Evolutionary conservation across 23 tunicate genomes (phyloP).

Genomic region (Botrylloides violaceus): DNA sequence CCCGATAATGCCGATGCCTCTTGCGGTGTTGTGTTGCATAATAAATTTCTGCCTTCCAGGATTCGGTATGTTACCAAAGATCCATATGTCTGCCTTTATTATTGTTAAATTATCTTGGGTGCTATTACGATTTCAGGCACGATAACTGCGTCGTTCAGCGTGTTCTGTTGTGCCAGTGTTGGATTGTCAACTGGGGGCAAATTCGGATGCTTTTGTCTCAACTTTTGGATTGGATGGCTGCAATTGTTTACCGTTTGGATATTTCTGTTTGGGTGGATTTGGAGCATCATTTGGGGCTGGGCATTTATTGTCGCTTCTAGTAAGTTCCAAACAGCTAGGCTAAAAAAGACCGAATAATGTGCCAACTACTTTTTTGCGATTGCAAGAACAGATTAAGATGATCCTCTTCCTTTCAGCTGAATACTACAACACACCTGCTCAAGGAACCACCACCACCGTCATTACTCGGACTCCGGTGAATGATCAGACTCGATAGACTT

Average conservation of each 20-base stretch:
- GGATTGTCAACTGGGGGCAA: slow-evolving; percentile 20
- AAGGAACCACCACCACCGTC: slow-evolving; percentile 7
- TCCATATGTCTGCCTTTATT: background rate
- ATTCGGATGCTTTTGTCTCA: slow-evolving; percentile 51
- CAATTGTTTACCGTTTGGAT: slow-evolving; percentile 60
- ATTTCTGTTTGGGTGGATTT: slow-evolving; percentile 71
- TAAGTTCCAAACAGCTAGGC: background rate
- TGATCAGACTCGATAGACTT: too few relatives aligned
- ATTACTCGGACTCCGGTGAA: slow-evolving; percentile 14
- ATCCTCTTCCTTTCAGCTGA: slow-evolving; percentile 1
- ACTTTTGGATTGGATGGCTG: slow-evolving; percentile 76
- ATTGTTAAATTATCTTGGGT: background rate
- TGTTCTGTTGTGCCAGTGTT: slow-evolving; percentile 50
- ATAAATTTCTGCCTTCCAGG: slow-evolving; percentile 59
- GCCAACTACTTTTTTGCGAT: background rate
- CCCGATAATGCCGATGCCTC: slow-evolving; percentile 77
- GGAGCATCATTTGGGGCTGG: slow-evolving; percentile 85
- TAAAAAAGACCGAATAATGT: background rate
- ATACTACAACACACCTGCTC: background rate
- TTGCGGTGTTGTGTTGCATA: slow-evolving; percentile 48
- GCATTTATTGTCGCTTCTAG: slow-evolving; percentile 46
- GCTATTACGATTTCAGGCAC: slow-evolving; percentile 41
- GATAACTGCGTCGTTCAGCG: slow-evolving; percentile 50
- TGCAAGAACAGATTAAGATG: too few relatives aligned
- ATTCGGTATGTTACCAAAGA: slow-evolving; percentile 38